A percentile compares a stretch with the other conserved stretches of the same genome.
Evolutionary conservation across 2,797 vertebrate genomes (phyloP).

Genomic region (Gadopsis marmoratus): DNA sequence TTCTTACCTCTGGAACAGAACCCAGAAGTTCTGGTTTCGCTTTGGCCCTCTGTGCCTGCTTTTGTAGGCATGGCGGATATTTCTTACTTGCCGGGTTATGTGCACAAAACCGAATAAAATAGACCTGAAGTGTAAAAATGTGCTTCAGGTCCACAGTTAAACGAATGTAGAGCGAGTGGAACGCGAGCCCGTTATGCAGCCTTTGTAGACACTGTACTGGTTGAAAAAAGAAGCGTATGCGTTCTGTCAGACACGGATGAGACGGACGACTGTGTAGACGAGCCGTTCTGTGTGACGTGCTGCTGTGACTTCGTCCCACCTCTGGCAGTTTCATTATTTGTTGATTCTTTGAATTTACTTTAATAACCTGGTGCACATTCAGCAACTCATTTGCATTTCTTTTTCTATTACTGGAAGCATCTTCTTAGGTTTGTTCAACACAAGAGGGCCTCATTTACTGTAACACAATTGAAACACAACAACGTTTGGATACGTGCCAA

Average conservation of each 20-base stretch:
- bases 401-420: background rate
- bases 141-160: background rate
- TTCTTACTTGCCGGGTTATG: background rate
- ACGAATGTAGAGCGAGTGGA: background rate
- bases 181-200: background rate
- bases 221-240: background rate
- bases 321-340: background rate
- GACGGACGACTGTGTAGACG: background rate
- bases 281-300: background rate
- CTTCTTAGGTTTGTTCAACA: background rate
- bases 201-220: background rate
- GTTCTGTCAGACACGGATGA: background rate
- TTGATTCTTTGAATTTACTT: background rate
- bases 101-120: too few species aligned
- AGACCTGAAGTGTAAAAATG: background rate
- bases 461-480: background rate
- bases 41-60: slow-evolving; percentile 11
- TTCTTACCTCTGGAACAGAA: background rate
- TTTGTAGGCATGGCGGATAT: slow-evolving; percentile 11
- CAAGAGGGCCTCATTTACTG: background rate
- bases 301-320: background rate
- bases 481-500: background rate
- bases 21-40: background rate
- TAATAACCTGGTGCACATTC: background rate
- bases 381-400: slow-evolving; percentile 10